Base-by-base conservation (phyloP, 2,113 vertebrate species). In the Rhombomys opimus region DNA sequence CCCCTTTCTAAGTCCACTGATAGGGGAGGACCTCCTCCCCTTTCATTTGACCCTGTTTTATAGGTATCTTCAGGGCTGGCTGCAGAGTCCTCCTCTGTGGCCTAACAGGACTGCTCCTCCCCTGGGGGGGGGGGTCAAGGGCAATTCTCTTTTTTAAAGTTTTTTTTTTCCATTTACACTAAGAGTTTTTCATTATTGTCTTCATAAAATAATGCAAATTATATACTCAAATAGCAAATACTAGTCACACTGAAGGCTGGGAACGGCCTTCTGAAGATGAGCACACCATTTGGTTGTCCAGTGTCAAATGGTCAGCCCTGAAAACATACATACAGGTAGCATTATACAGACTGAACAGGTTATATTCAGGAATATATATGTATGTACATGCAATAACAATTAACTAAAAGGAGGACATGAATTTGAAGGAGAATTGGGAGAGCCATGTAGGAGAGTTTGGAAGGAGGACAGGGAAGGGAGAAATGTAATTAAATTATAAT, bases 201-300 rank as follows among this genome's bases (percentile, higher is more conserved):
- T 89, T 89, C 59, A n/a, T 76, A 46, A 90, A 97, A 96, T 38
- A 90, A 92, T 25, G 50, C 41, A 80, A 50, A 27, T 85, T 14
- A 65, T 67, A 32, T 67, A 65, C 38, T 50, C 54, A 90, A 88
- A 80, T 94, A 70, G 68, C 13, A 87, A 86, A 35, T 52, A 80
- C 30, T 87, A 70, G 14, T 63, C 68, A 46, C 1, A 41, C 59
- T 84, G 38, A 84, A 41, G 25, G 23, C 23, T 61, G n/a, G 57
- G 13, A 63, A 6, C 27, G 23, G 23, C 59, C n/a, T 84, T 41
- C 38, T 12, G 13, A 61, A 41, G 59, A 63, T 27, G 59, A 84
- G n/a, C 59, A 27, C 1, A 14, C 10, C n/a, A 84, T 18, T 38
- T 82, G 57, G 35, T 84, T 84, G 25, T 63, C 81, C 57, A 84